These are phyloP conservation scores for Pinna nobilis DNA, from an alignment of 1,140 invertebrate genomes.

Conservation along the genomic window DNA sequence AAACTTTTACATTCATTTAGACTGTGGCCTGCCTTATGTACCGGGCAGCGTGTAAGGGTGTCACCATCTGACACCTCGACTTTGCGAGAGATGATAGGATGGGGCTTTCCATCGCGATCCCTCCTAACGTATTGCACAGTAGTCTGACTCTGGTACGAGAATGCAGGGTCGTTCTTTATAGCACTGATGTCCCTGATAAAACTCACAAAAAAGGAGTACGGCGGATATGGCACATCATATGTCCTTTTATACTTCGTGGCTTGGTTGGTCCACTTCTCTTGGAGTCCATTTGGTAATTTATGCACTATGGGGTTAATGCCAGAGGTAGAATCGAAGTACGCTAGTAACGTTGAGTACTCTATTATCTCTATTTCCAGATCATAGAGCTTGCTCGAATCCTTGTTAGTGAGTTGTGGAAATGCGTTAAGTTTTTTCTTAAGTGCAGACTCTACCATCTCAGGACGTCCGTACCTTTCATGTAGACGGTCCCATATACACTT, in stretches of 20 bases:
- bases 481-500: conserved; percentile 21
- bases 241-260: conserved; percentile 23
- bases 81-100: not conserved
- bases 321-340: conserved; percentile 32
- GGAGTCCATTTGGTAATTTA: conserved; percentile 30
- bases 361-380: conserved; percentile 30
- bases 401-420: conserved; percentile 19
- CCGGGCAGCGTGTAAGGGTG: not conserved
- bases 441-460: not conserved
- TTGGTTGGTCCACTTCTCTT: conserved; percentile 38
- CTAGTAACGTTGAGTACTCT: conserved; percentile 9
- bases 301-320: conserved; percentile 33
- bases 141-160: not conserved
- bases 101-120: not conserved
- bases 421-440: conserved; percentile 10
- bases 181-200: conserved; percentile 28
- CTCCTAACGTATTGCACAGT: not conserved
- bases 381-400: conserved; percentile 21
- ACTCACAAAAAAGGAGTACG: conserved; percentile 20
- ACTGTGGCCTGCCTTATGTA: not conserved
- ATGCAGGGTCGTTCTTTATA: conserved; percentile 29
- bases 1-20: conserved; percentile 18
- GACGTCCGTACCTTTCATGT: conserved; percentile 29
- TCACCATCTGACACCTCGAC: not conserved
- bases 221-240: conserved; percentile 28